Evolutionary conservation across 2,888 invertebrate genomes (phyloP).

Genomic region (Pyrrhosoma nymphula): DNA sequence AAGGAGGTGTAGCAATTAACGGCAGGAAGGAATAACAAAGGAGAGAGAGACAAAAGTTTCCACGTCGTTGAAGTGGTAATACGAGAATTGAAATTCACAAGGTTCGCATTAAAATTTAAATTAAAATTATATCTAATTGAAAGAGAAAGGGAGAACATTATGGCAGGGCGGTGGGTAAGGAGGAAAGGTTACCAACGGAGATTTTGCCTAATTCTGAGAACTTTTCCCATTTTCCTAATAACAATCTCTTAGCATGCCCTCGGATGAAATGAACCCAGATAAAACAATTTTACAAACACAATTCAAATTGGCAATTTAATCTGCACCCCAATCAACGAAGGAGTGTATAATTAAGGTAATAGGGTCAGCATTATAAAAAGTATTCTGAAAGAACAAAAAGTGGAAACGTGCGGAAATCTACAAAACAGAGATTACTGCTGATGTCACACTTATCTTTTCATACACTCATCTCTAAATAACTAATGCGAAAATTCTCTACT

Average conservation of each 20-base stretch:
- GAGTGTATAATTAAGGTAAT: background rate
- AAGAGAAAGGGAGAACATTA: background rate
- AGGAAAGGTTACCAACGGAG: background rate
- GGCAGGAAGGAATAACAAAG: background rate
- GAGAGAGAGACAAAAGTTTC: background rate
- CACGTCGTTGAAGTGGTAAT: background rate
- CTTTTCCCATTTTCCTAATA: background rate
- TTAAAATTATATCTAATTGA: background rate
- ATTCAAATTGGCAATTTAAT: background rate
- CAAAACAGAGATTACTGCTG: too few species aligned
- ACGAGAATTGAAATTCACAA: background rate
- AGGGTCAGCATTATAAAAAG: too few species aligned
- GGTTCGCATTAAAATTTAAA: background rate
- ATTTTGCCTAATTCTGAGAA: background rate
- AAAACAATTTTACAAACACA: background rate
- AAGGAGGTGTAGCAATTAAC: background rate
- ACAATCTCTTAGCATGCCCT: background rate
- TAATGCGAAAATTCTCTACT: too few species aligned
- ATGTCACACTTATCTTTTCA: too few species aligned
- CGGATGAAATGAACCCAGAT: background rate
- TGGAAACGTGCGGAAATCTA: too few species aligned
- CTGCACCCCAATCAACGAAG: background rate
- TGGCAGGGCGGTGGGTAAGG: background rate
- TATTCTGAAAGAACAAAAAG: too few species aligned
- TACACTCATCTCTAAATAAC: too few species aligned